phyloP scores from a whole-genome alignment of 92 coral and sea anemone species.

The Siderastrea siderea region DNA sequence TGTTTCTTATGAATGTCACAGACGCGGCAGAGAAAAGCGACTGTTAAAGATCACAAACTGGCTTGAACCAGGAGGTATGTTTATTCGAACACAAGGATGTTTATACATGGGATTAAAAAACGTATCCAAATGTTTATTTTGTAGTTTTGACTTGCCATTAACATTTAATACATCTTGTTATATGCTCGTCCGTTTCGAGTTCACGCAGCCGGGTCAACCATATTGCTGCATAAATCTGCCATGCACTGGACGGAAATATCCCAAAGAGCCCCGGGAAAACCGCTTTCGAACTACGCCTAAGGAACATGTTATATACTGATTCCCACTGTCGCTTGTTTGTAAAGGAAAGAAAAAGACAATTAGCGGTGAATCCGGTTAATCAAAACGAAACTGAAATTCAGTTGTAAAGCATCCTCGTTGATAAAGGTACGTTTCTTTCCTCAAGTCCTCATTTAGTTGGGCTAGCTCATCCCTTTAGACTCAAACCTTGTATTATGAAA shows the following conservation, averaged over 20 bases:
- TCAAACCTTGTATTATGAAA: no score
- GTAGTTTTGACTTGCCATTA: conserved; percentile 1
- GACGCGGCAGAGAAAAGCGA: background rate
- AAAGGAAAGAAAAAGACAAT: no score
- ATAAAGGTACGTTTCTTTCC: no score
- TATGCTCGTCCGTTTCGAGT: background rate
- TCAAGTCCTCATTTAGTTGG: no score
- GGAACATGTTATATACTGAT: no score
- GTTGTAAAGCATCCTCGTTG: no score
- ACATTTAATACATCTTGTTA: background rate
- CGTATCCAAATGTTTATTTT: conserved; percentile 14
- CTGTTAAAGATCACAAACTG: background rate
- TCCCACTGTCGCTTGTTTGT: no score
- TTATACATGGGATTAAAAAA: background rate
- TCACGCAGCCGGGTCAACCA: background rate
- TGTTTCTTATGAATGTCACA: background rate
- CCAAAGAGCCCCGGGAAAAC: background rate
- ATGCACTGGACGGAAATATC: background rate
- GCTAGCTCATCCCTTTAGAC: no score
- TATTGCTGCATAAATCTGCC: no score
- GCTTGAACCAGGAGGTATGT: background rate
- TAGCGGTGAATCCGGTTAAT: no score
- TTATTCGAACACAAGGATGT: background rate
- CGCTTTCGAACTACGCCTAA: no score
- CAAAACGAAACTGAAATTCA: no score